Conservation (phyloP, 2,888 invertebrate genomes). For the Junonia oenone region DNA sequence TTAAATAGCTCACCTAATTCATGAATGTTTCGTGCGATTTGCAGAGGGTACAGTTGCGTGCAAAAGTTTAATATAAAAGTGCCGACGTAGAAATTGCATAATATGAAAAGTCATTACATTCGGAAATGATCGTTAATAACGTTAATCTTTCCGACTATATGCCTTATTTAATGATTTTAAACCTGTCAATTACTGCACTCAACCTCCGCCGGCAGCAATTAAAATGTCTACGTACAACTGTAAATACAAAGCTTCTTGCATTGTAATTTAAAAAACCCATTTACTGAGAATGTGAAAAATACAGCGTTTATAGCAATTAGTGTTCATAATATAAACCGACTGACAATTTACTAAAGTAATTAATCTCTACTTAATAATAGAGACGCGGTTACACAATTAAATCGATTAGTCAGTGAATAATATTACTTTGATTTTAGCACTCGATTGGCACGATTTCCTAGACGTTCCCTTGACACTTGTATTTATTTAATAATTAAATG, state of each 20-base stretch:
- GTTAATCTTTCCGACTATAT: conserved; percentile 40
- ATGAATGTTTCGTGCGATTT: conserved; percentile 34
- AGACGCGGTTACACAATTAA: conserved; percentile 40
- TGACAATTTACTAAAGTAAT: conserved; percentile 61
- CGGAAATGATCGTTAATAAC: conserved; percentile 8
- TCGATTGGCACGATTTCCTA: conserved; percentile 2
- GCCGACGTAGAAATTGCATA: neutral
- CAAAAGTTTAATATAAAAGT: conserved; percentile 17
- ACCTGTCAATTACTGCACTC: conserved; percentile 68
- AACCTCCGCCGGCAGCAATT: conserved; percentile 69
- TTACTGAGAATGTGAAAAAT: conserved; percentile 68
- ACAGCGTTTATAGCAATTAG: conserved; percentile 71
- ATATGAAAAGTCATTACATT: conserved; percentile 3
- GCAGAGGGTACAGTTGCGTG: conserved; percentile 38
- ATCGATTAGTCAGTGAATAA: conserved; percentile 38
- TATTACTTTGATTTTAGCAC: conserved; percentile 21
- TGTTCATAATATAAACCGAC: conserved; percentile 54
- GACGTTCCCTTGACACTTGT: conserved; percentile 1
- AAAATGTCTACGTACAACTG: conserved; percentile 69
- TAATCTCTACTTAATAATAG: conserved; percentile 51
- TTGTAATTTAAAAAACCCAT: conserved; percentile 66
- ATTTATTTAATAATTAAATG: neutral
- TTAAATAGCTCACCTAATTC: conserved; percentile 64
- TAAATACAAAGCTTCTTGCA: conserved; percentile 66
- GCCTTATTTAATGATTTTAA: conserved; percentile 58